A percentile compares a stretch with the other conserved stretches of the same genome.
These are phyloP conservation scores for Heliothis peltigera DNA, from an alignment of 2,888 invertebrate genomes.

Conservation along the genomic window DNA sequence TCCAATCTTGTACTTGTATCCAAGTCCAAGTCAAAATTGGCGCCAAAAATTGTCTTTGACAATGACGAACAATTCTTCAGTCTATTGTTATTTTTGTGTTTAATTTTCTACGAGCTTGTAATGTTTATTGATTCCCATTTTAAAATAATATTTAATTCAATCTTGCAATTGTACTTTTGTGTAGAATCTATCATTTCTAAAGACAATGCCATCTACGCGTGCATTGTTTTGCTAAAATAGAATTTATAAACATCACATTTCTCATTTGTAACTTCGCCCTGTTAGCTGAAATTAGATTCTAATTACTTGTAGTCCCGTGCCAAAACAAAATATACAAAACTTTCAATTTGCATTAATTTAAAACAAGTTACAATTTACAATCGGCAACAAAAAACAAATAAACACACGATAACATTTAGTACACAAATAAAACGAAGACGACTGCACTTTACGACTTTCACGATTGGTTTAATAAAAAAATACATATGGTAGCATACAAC, in stretches of 20 bases:
- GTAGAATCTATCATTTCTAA: background rate
- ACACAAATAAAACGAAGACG: conserved; percentile 33
- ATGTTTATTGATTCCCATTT: background rate
- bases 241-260: background rate
- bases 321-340: background rate
- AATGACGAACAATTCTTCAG: too few relatives aligned
- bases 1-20: too few relatives aligned
- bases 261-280: too few relatives aligned
- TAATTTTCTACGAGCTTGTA: too few relatives aligned
- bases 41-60: too few relatives aligned
- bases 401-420: conserved; percentile 20
- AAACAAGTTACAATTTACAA: background rate
- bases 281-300: background rate
- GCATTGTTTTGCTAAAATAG: background rate
- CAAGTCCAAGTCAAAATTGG: too few relatives aligned
- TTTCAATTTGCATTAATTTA: conserved; percentile 9
- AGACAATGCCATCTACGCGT: background rate
- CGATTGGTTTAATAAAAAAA: conserved; percentile 9
- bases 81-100: too few relatives aligned
- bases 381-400: conserved; percentile 15
- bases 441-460: conserved; percentile 25
- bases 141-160: background rate
- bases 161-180: background rate
- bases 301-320: background rate
- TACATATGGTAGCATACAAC: background rate